Conservation (phyloP, 2,113 vertebrate genomes). For the Parus major region DNA sequence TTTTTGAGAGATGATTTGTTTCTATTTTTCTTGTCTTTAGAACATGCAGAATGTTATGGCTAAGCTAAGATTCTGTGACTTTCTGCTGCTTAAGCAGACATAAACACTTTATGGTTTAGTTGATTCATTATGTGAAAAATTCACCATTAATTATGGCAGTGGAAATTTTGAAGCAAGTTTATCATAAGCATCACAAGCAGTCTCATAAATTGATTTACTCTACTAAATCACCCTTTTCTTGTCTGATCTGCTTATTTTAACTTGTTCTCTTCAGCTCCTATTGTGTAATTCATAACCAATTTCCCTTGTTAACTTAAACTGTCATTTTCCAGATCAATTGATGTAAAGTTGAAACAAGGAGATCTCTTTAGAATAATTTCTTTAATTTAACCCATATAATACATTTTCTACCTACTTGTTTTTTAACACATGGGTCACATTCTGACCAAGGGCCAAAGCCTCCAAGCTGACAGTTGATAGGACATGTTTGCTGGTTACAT, state of each 20-base stretch:
- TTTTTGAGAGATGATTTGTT: not conserved
- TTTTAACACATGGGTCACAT: constrained; percentile 87
- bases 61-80: not conserved
- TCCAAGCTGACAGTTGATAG: constrained; percentile 84
- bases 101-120: not conserved
- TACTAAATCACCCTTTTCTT: not conserved
- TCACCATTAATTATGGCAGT: not conserved
- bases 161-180: not conserved
- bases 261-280: not conserved
- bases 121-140: not conserved
- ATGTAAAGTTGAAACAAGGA: not conserved
- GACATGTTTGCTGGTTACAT: constrained; percentile 84
- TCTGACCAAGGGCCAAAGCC: constrained; percentile 87
- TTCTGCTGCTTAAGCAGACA: not conserved
- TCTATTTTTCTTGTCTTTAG: not conserved
- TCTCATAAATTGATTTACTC: not conserved
- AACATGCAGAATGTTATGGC: not conserved
- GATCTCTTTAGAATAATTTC: not conserved
- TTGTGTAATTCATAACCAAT: not conserved
- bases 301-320: not conserved
- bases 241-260: not conserved
- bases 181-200: not conserved
- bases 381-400: not conserved
- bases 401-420: constrained; percentile 75
- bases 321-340: not conserved